These are phyloP conservation scores for Chironomus tentans DNA, from an alignment of 2,888 invertebrate genomes.

Conservation along the genomic window DNA sequence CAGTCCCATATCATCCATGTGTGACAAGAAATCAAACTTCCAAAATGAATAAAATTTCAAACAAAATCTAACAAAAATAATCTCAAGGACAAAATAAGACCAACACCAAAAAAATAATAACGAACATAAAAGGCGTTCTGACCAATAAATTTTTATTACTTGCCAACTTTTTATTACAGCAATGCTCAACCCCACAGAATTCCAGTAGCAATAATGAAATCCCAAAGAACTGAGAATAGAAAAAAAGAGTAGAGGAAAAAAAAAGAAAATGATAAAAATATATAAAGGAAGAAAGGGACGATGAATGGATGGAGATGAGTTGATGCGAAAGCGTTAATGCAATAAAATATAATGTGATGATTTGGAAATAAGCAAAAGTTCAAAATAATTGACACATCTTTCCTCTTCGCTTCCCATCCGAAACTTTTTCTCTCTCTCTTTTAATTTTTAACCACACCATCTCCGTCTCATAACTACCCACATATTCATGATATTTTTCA, in stretches of 20 bases:
- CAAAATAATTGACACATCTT: constrained; percentile 18
- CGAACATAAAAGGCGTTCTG: neutral
- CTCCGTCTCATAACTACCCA: too few species aligned
- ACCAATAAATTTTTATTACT: constrained; percentile 20
- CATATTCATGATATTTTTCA: too few species aligned
- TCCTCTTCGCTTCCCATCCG: neutral
- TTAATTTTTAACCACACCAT: neutral
- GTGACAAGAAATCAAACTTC: too few species aligned
- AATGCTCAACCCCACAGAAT: constrained; percentile 18
- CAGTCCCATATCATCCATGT: too few species aligned
- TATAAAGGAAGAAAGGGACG: neutral
- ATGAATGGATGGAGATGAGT: neutral
- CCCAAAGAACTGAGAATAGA: constrained; percentile 16
- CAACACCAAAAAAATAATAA: neutral
- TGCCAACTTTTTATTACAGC: constrained; percentile 17
- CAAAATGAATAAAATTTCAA: too few species aligned
- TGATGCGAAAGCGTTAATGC: constrained; percentile 10
- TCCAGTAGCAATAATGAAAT: constrained; percentile 14
- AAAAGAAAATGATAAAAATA: neutral
- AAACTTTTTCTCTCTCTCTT: neutral
- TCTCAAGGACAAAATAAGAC: neutral
- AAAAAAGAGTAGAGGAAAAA: neutral
- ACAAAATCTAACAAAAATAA: too few species aligned
- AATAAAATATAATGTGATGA: constrained; percentile 24
- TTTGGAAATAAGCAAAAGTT: constrained; percentile 25